Conservation (phyloP, 2,888 invertebrate species). For the Chymomyza caudatula region DNA sequence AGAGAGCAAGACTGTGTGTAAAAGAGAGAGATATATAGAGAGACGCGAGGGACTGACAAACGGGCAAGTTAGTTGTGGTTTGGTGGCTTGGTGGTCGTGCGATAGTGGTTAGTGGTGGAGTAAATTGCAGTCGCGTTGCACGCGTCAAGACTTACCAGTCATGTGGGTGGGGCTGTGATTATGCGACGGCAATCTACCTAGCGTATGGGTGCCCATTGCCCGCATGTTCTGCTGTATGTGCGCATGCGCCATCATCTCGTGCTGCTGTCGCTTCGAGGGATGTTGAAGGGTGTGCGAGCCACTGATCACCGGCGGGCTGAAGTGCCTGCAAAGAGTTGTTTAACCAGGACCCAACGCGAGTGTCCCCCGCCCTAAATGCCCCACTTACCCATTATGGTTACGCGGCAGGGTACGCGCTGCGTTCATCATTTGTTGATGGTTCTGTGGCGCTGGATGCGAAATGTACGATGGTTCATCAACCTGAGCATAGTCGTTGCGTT, state of each 20-base stretch:
- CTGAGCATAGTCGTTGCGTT: constrained; percentile 88
- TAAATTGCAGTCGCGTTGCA: constrained; percentile 2
- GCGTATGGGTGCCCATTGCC: constrained; percentile 82
- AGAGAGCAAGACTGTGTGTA: neutral
- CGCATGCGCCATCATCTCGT: constrained; percentile 79
- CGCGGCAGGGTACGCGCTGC: constrained; percentile 79
- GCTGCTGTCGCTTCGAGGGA: constrained; percentile 77
- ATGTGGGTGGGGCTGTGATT: constrained; percentile 81
- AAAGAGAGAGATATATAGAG: neutral
- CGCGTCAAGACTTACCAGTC: constrained; percentile 70
- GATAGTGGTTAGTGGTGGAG: constrained; percentile 14
- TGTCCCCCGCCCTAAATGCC: constrained; percentile 7
- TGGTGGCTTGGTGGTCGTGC: constrained; percentile 15
- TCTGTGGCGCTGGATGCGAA: constrained; percentile 78
- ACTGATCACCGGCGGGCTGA: constrained; percentile 78
- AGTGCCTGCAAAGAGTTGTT: constrained; percentile 69
- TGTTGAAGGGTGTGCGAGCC: constrained; percentile 78
- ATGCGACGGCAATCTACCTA: constrained; percentile 83
- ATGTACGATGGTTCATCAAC: constrained; percentile 87
- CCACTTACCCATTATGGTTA: constrained; percentile 78
- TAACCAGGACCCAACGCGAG: constrained; percentile 3
- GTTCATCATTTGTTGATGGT: constrained; percentile 79
- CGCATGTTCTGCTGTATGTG: constrained; percentile 79
- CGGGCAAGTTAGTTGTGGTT: constrained; percentile 8
- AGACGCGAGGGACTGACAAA: constrained; percentile 1